Percentiles rank a stretch among this genome's conserved stretches.
phyloP scores from a whole-genome alignment of 2,113 vertebrate species.

The Seriola quinqueradiata region DNA sequence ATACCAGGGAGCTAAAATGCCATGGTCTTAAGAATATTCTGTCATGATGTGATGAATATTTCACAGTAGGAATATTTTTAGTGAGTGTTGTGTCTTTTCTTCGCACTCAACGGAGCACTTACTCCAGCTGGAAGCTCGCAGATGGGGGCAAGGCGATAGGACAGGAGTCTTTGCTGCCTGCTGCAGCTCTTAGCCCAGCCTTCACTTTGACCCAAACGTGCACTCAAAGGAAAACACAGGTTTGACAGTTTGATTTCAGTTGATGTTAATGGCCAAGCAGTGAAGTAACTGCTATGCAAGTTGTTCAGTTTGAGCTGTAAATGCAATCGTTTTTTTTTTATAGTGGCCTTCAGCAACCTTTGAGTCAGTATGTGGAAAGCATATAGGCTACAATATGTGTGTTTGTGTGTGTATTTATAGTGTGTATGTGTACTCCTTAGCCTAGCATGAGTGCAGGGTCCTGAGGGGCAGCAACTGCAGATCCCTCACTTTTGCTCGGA shows the following conservation, averaged over 20 bases:
- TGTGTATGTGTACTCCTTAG: slow-evolving; percentile 54
- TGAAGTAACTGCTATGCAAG: slow-evolving; percentile 8
- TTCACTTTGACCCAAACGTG: slow-evolving; percentile 39
- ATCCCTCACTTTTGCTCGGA: slow-evolving; percentile 65
- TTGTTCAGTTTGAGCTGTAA: slow-evolving; percentile 13
- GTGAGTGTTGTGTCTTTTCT: slow-evolving; percentile 59
- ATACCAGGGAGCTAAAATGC: slow-evolving; percentile 63
- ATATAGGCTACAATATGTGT: slow-evolving; percentile 11
- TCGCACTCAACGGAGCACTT: slow-evolving; percentile 52
- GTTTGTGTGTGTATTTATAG: slow-evolving; percentile 26
- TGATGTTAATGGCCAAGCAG: slow-evolving; percentile 39
- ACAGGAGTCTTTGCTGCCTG: slow-evolving; percentile 12
- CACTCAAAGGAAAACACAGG: slow-evolving; percentile 28
- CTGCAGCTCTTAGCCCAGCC: slow-evolving; percentile 38
- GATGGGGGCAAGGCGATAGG: slow-evolving; percentile 33
- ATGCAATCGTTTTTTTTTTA: slow-evolving; percentile 25
- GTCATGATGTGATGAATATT: slow-evolving; percentile 78
- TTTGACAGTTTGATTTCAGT: slow-evolving; percentile 48
- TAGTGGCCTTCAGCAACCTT: slow-evolving; percentile 35
- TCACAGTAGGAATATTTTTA: slow-evolving; percentile 76
- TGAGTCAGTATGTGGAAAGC: slow-evolving; percentile 8
- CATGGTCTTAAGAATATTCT: slow-evolving; percentile 69
- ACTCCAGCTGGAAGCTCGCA: slow-evolving; percentile 47
- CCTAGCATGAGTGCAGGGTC: slow-evolving; percentile 61
- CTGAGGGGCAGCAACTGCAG: slow-evolving; percentile 72